A percentile compares a stretch with the other conserved stretches of the same genome.
Evolutionary conservation across 2,888 invertebrate genomes (phyloP).

Genomic region (Apodemia hepburni): DNA sequence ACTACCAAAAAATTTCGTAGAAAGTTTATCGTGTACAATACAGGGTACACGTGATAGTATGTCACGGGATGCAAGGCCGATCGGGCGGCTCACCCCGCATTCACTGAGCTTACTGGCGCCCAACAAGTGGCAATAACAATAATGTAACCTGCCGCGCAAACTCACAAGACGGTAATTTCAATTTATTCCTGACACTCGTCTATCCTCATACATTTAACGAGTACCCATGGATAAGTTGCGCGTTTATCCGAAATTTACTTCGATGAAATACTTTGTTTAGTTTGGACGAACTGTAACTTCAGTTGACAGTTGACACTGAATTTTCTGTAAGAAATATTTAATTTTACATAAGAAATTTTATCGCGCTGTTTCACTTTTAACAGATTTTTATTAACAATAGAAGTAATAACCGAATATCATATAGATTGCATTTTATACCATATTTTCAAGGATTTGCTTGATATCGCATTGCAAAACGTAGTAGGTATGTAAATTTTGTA

Average conservation of each 20-base stretch:
- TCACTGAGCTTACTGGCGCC: constrained; percentile 71
- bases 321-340: too few species aligned
- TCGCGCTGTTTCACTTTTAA: too few species aligned
- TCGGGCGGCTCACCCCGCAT: constrained; percentile 66
- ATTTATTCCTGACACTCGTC: constrained; percentile 6
- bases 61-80: constrained; percentile 46
- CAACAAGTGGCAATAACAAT: constrained; percentile 77
- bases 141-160: constrained; percentile 69
- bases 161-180: constrained; percentile 44
- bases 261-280: too few species aligned
- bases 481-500: too few species aligned
- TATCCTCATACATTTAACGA: neutral
- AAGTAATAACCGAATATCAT: too few species aligned
- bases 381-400: too few species aligned
- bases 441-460: too few species aligned
- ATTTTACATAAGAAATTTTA: too few species aligned
- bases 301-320: too few species aligned
- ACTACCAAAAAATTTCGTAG: constrained; percentile 20
- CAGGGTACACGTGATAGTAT: constrained; percentile 30
- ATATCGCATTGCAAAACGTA: too few species aligned
- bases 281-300: too few species aligned
- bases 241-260: neutral
- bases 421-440: too few species aligned
- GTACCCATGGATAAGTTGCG: neutral
- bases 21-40: constrained; percentile 59